Evolutionary conservation across 2,797 vertebrate genomes (phyloP).

Genomic region (Catamblyrhynchus diadema): DNA sequence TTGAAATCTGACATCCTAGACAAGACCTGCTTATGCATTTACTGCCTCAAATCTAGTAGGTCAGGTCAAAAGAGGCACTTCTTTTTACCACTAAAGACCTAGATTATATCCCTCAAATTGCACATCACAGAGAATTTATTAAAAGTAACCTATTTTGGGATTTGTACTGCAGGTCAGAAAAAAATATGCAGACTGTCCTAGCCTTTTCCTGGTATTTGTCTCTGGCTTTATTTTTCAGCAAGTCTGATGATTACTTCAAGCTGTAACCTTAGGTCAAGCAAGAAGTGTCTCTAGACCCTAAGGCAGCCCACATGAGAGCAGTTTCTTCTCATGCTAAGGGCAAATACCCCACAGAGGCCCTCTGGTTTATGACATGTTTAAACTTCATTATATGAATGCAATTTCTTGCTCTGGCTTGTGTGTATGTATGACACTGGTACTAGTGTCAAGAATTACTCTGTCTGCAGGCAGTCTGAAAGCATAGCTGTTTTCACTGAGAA

Average conservation of each 20-base stretch:
- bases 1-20: neutral
- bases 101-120: neutral
- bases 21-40: neutral
- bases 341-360: neutral
- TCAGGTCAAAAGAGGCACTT: neutral
- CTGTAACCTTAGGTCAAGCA: neutral
- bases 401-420: neutral
- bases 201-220: neutral
- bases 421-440: neutral
- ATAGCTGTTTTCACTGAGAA: neutral
- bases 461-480: neutral
- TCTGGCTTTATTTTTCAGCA: neutral
- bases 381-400: neutral
- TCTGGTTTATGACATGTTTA: neutral
- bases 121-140: neutral
- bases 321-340: neutral
- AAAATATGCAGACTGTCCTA: neutral
- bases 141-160: neutral
- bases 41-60: neutral
- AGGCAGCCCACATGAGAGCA: neutral
- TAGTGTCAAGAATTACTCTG: neutral
- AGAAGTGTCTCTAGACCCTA: neutral
- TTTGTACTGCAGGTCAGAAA: neutral
- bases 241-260: neutral
- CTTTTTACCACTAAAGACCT: neutral